A percentile compares a stretch with the other conserved stretches of the same genome.
Conservation (phyloP, 2,797 vertebrate species). For the Typhlichthys eigenmanni region DNA sequence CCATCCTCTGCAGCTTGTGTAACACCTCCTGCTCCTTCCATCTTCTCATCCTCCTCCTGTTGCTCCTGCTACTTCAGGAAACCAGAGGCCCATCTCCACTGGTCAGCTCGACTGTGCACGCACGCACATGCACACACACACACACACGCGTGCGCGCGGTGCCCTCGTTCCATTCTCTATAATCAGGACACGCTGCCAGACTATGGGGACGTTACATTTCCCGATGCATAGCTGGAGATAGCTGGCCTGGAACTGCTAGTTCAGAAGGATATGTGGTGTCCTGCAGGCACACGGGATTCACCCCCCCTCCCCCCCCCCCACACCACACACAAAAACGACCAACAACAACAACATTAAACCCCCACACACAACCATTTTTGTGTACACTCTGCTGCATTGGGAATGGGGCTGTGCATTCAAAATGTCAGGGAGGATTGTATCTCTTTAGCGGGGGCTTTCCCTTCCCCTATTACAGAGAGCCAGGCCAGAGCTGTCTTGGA, state of each 20-base stretch:
- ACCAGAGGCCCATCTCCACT: constrained; percentile 72
- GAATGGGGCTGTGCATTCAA: constrained; percentile 53
- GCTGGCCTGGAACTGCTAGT: constrained; percentile 64
- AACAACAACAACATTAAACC: too few species aligned
- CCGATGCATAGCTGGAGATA: constrained; percentile 75
- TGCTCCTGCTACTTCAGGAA: constrained; percentile 59
- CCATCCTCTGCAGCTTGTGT: constrained; percentile 52
- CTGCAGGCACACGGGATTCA: constrained; percentile 57
- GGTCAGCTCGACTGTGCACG: constrained; percentile 52
- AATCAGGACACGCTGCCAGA: constrained; percentile 74
- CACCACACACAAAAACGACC: too few species aligned
- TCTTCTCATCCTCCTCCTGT: constrained; percentile 16
- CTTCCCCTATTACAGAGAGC: constrained; percentile 23
- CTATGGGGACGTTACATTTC: constrained; percentile 72
- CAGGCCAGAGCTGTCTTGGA: constrained; percentile 19
- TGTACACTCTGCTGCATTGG: constrained; percentile 44
- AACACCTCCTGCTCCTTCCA: constrained; percentile 22
- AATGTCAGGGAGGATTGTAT: constrained; percentile 74
- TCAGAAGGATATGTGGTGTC: constrained; percentile 54
- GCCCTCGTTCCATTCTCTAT: constrained; percentile 70
- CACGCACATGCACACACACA: constrained; percentile 10
- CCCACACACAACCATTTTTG: too few species aligned
- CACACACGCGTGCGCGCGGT: constrained; percentile 41
- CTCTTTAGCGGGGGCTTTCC: constrained; percentile 51
- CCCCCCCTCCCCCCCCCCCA: neutral